Base-by-base conservation (phyloP, 2,888 invertebrate genomes). In the Lasioglossum morio region DNA sequence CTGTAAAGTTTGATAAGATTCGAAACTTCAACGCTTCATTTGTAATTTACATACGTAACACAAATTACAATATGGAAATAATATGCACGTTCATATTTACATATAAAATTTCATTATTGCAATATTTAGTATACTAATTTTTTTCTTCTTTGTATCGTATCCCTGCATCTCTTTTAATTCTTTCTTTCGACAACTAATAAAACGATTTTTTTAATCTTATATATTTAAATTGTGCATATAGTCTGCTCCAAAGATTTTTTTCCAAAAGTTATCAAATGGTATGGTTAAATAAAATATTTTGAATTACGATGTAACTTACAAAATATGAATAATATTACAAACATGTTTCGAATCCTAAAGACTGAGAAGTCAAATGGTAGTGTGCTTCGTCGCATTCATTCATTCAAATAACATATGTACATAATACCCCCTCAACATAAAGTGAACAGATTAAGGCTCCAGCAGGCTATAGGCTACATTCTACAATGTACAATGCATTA, bases 371-470 rank as follows among this genome's bases (percentile, higher is more conserved):
- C 92, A 90, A 93, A 93, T 93, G 92, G 92, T 92, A 91, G 91
- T 91, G 91, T 91, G 91, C 93, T 91, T 92, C 85, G 82, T 91
- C 91, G 92, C 93, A 93, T 94, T 92, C 94, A 94, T 94, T 92
- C 93, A 93, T 92, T 90, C 93, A 93, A 94, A 94, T 94, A 94
- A 95, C 94, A 94, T 95, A 95, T 95, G 92, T 95, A 95, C 95
- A 95, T 92, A 93, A 94, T 95, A 92, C 90, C 92, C 90, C 94
- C 92, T 92, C 91, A 94, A 95, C 94, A 88, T 90, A 94, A 94
- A 94, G 91, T 94, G 94, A 95, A 95, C 94, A 94, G 94, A 95
- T 94, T 95, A 95, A 95, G 95, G 95, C 95, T 95, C 94, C 95
- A 94, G 94, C 94, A 94, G 94, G 93, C 94, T 94, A 95, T 94